Base-by-base conservation (phyloP, 1,140 invertebrate genomes). In the Drosophila simulans region DNA sequence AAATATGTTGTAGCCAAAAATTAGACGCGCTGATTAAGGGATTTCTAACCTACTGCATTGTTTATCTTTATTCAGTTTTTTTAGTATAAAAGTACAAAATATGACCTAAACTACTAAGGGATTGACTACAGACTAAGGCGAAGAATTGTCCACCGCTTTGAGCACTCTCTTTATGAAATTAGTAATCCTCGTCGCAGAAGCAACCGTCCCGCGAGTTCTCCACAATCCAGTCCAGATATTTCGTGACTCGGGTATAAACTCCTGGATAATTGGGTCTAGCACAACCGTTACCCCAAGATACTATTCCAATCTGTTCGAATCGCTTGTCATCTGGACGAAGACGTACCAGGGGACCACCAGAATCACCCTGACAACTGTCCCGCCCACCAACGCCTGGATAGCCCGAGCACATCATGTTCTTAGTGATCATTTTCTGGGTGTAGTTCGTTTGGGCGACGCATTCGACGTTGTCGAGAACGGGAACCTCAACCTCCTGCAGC, bases 281-380 rank as follows among this genome's bases (percentile, higher is more conserved):
- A 91, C 96, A 97, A 10, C 95, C 95, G 84, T 94, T 94, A 27
- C 94, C 94, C 94, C 94, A 95, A 4, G 94, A 95, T 0, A 95
- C 94, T 0, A 95, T 93, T 27, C 96, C 96, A 77, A 97, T 97
- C 43, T 96, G 91, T 92, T 97, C 96, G 85, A 96, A 96, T 43
- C 95, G 95, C 89, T 96, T 95, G 83, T 96, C 95, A 77, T 96
- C 94, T 65, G 94, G 93, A 89, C 95, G 94, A 91, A 95, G 94
- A 0, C 95, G 93, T 8, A 97, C 95, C 13, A 98, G 91, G 3
- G 97, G 97, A n/a, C 97, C 97, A 59, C 97, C 97, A 79, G 97
- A 98, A 91, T 98, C 97, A 17, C 97, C 97, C 96, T 98, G 97
- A 88, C 97, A 98, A 27, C 96, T 96, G 92, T 98, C 97, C 80